Evolutionary conservation across 64 coral and sea anemone genomes (phyloP), one percentile per base, ranked within the genome.

Genomic region (Pachyseris speciosa): DNA sequence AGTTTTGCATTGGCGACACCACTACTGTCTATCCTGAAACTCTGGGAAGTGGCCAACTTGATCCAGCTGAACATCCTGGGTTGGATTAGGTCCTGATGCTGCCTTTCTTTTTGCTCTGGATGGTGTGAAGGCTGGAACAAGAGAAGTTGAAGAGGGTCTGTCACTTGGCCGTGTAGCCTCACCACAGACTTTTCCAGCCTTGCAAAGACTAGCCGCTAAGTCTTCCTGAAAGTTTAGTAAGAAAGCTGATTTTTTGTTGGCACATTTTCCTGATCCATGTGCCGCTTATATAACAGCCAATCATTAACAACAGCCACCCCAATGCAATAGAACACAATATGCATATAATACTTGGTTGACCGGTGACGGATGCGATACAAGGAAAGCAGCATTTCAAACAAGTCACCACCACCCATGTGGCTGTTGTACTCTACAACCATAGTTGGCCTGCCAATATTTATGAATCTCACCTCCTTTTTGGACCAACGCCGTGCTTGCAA

Each of bases 1-100:
- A n/a, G n/a, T n/a, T n/a, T n/a, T n/a, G n/a, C n/a, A n/a, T n/a
- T n/a, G n/a, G n/a, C n/a, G n/a, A n/a, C n/a, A n/a, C n/a, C n/a
- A n/a, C n/a, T n/a, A n/a, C n/a, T n/a, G n/a, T n/a, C n/a, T n/a
- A n/a, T 84, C 80, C 40, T 63, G 9, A 60, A 84, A 84, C 36
- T 39, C 30, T 36, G 80, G 80, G 66, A 84, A 84, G 39, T 67
- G 80, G 11, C 59, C 80, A 64, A 43, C 61, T 84, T 84, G 37
- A 60, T 84, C 59, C 5, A 22, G 6, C 3, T 32, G 25, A 37
- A 84, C 31, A 64, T 33, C 80, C 9, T 17, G 22, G 5, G 31
- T 22, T 17, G 80, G 19, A 32, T 39, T 64, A 10, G 80, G 33
- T 5, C 64, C 80, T 84, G 80, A 39, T 66, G 80, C 29, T 66